Base-by-base conservation (phyloP, 1,140 invertebrate genomes). In the Eufriesea mexicana region DNA sequence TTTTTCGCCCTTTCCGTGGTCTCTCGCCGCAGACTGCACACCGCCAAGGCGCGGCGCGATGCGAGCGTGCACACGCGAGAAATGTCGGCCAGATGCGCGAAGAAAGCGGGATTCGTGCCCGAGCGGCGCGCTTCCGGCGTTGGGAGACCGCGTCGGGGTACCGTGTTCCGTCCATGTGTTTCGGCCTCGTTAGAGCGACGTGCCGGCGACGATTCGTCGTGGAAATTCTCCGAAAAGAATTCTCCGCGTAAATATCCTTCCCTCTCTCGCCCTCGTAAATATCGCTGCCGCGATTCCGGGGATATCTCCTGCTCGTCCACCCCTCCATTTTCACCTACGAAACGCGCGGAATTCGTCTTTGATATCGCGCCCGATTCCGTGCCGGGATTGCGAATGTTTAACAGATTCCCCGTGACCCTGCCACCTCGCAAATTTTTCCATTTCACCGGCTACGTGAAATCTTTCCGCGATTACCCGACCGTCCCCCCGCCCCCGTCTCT, bases 1-100 rank as follows among this genome's bases (percentile, higher is more conserved):
- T 91, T 90, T 91, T 79, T 84, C 84, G 70, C 74, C 71, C 73
- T 66, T 74, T 75, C 42, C 68, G n/a, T 70, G n/a, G 49, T 35
- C 61, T 35, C 55, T 67, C 18, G 16, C 35, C 42, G 23, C 70
- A 35, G 28, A 35, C 45, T 71, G 12, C n/a, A 14, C 14, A 10
- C 20, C 45, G 20, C 68, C n/a, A 7, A 10, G 49, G 4, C 18
- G 7, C 16, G 16, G n/a, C n/a, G n/a, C n/a, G n/a, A n/a, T n/a
- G 45, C 12, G 4, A 18, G 16, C 25, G 42, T 14, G 16, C n/a
- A 20, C 35, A 55, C 18, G 45, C 12, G 16, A 23, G 51, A 55
- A 45, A 23, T n/a, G 75, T 66, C 45, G 80, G 51, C n/a, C 71
- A 62, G 49, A 79, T 55, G 75, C 70, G 81, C 70, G 64, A 72